Evolutionary conservation across 2,113 vertebrate genomes (phyloP), one percentile per base, ranked within the genome.

Genomic region (Speoplatyrhinus poulsoni): DNA sequence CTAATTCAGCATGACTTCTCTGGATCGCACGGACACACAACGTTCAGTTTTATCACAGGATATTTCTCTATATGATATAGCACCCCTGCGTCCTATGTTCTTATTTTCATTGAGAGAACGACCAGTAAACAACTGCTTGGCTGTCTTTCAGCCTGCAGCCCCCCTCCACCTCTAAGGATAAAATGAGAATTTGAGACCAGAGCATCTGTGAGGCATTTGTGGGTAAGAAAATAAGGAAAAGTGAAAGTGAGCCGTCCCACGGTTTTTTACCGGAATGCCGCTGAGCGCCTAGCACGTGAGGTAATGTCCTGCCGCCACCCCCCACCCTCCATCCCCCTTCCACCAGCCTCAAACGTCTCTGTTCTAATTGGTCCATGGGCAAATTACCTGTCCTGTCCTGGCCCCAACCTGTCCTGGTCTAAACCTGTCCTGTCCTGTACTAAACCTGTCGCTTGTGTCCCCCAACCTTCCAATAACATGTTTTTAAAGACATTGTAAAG

Each of bases 151-250:
- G 62, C 73, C 12, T 32, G 4, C 46, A 9, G 3, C 9, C 15
- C 13, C 41, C 41, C 36, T 12, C 19, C 26, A 26, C 48, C 69
- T 33, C 32, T 13, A 78, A 50, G 46, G 49, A 63, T 54, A 49
- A 62, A 16, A 50, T 46, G 69, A 72, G 75, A 26, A 26, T 26
- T 26, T 26, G 26, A 26, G 3, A 53, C 66, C 65, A 41, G 46
- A 33, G 85, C 90, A 91, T 91, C 88, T 92, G 90, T 77, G 84
- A 88, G 83, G 81, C 83, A 92, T 92, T 90, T 90, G 83, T 80
- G 74, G 73, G 82, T 41, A 70, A 77, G 76, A 75, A 67, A 75
- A 59, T 41, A 61, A 79, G 67, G 80, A 80, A 83, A 79, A 82
- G 77, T 85, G 85, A 76, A 13, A 60, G 58, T 8, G 58, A 41